Conservation (phyloP, 2,888 invertebrate species). For the Spatulosminthurus flaviceps region DNA sequence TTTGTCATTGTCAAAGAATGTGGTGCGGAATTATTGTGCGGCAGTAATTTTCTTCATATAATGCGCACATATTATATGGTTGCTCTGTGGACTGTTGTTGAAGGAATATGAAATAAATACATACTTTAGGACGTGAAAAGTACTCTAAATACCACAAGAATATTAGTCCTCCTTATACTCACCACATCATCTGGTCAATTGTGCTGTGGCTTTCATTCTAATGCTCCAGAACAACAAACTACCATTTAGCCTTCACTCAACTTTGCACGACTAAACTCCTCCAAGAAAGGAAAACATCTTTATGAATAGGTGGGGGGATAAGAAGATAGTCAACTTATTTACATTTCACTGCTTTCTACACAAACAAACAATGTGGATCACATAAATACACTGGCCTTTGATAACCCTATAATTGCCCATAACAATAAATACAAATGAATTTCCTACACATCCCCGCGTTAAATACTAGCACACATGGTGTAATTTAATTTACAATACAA, state of each 20-base stretch:
- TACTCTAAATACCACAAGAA: constrained; percentile 8
- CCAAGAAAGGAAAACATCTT: not conserved
- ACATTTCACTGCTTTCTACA: constrained; percentile 42
- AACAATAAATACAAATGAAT: constrained; percentile 42
- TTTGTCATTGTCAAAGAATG: not conserved
- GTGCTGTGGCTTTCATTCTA: constrained; percentile 15
- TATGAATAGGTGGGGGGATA: too few relatives aligned
- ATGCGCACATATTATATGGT: too few relatives aligned
- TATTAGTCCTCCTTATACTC: not conserved
- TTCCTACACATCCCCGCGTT: constrained; percentile 39
- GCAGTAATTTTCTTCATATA: too few relatives aligned
- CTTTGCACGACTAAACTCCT: not conserved
- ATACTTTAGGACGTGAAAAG: too few relatives aligned
- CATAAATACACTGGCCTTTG: too few relatives aligned
- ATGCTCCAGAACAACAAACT: not conserved
- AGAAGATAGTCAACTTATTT: constrained; percentile 35
- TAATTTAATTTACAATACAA: not conserved
- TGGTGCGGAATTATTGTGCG: too few relatives aligned
- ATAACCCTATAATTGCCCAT: too few relatives aligned
- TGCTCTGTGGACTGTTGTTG: too few relatives aligned
- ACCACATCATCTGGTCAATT: constrained; percentile 16
- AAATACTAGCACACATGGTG: not conserved
- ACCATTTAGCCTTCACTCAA: not conserved
- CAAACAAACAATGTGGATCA: too few relatives aligned
- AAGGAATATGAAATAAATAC: too few relatives aligned